phyloP scores from a whole-genome alignment of 2,888 invertebrate species.

The Noctua fimbriata region DNA sequence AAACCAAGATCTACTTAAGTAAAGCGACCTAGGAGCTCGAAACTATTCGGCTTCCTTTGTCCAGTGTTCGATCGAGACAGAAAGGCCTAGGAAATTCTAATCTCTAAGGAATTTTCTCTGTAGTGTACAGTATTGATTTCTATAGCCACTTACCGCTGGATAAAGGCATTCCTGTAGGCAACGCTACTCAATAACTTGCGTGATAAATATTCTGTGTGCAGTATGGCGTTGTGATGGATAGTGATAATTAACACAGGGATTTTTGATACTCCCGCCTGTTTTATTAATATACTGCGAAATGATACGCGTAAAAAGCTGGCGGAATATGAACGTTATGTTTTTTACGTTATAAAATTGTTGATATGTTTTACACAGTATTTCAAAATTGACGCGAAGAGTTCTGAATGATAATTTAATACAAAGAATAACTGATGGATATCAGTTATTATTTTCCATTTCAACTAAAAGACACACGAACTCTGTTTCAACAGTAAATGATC shows the following conservation, averaged over 20 bases:
- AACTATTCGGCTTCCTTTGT: slow-evolving; percentile 42
- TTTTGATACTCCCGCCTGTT: neutral
- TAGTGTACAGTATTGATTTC: slow-evolving; percentile 36
- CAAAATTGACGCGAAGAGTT: neutral
- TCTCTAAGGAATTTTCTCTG: slow-evolving; percentile 56
- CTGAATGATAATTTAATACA: neutral
- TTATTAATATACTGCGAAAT: slow-evolving; percentile 14
- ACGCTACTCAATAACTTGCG: slow-evolving; percentile 28
- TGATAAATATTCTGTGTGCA: slow-evolving; percentile 29
- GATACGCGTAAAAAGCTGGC: neutral
- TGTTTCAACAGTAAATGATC: neutral
- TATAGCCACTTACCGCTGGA: slow-evolving; percentile 34
- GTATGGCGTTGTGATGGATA: slow-evolving; percentile 29
- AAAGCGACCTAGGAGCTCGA: neutral
- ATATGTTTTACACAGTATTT: slow-evolving; percentile 3
- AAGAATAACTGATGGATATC: neutral
- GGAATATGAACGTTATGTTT: neutral
- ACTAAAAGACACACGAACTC: neutral
- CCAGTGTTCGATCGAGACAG: slow-evolving; percentile 13
- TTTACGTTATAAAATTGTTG: neutral
- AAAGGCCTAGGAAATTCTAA: slow-evolving; percentile 58
- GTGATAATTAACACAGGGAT: slow-evolving; percentile 18
- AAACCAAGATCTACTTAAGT: neutral
- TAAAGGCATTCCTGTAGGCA: slow-evolving; percentile 52
- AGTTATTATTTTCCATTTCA: neutral